Evolutionary conservation across 2,888 invertebrate species (phyloP), one percentile per base, ranked within the genome.

Genomic region (Heteropelma amictum): DNA sequence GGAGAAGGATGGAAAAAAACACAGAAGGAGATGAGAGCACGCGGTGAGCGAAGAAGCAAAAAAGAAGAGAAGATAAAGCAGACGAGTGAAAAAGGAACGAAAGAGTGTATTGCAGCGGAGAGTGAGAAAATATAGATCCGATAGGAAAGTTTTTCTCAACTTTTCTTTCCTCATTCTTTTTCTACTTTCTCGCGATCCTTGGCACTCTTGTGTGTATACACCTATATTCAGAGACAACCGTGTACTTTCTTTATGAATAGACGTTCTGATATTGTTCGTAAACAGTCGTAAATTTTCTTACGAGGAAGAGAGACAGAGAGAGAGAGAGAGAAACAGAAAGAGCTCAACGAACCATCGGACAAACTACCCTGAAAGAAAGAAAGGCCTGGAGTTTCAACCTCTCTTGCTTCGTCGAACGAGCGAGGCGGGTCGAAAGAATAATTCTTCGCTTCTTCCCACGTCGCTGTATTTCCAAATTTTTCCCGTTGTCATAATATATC

Each of bases 211-310:
- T 28, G n/a, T 40, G 35, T 28, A 38, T 60, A 40, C 26, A 68
- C 49, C 38, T 17, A 61, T 19, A 61, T 33, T 1, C 47, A 19
- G 6, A 73, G 61, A 56, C 53, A 69, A 69, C 68, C 68, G 51
- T 51, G 61, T 73, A 73, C 68, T 68, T 73, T 68, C 64, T 64
- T 64, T 69, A 64, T 74, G 73, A 73, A 73, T 68, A 68, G 68
- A 58, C 56, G 61, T 54, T 40, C 63, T 26, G 56, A 51, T 63
- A 70, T 74, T 69, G 61, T 70, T 70, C 60, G 64, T 74, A 70
- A 74, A 74, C 69, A 70, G 74, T 53, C 45, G 69, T 74, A 74
- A 65, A 74, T 74, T 70, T 58, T 45, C 58, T 54, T 58, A 5
- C 30, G 26, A 23, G 7, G n/a, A 40, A 35, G 42, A 61, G 35